These are phyloP conservation scores for Danionella dracula DNA, from an alignment of 2,797 vertebrate genomes.

Conservation along the genomic window DNA sequence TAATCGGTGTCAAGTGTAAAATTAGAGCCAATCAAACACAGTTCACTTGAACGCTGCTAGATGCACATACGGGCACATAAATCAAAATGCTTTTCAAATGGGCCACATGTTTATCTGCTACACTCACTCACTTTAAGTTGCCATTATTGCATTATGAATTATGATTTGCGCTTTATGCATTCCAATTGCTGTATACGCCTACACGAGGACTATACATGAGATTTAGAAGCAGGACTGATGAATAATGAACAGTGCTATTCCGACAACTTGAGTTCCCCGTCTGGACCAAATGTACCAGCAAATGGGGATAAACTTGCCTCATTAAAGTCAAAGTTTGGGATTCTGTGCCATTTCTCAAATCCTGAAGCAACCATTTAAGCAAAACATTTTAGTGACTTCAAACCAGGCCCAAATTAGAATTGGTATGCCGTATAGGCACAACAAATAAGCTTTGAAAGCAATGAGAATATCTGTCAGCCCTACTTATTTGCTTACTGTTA, in stretches of 20 bases:
- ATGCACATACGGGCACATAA: not conserved
- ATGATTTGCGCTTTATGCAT: slow-evolving; percentile 9
- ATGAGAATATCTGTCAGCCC: slow-evolving; percentile 11
- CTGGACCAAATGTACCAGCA: slow-evolving; percentile 23
- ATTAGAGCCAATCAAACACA: not conserved
- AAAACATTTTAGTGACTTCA: not conserved
- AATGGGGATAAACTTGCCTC: slow-evolving; percentile 8
- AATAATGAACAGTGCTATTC: slow-evolving; percentile 24
- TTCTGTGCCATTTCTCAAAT: slow-evolving; percentile 1
- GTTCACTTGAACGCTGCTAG: not conserved
- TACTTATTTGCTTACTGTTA: slow-evolving; percentile 15
- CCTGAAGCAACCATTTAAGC: not conserved
- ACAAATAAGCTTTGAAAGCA: slow-evolving; percentile 4
- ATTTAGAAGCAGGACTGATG: slow-evolving; percentile 8
- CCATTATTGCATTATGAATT: slow-evolving; percentile 12
- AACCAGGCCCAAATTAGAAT: not conserved
- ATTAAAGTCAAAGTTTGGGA: slow-evolving; percentile 1
- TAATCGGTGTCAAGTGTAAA: slow-evolving; percentile 19
- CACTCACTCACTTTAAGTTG: not conserved
- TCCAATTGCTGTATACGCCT: not conserved
- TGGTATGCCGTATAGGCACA: not conserved
- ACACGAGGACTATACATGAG: not conserved
- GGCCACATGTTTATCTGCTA: not conserved
- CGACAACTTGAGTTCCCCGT: not conserved
- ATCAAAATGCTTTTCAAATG: slow-evolving; percentile 3